phyloP scores from a whole-genome alignment of 2,113 vertebrate genomes.

The Phalacrocorax brasilianus region DNA sequence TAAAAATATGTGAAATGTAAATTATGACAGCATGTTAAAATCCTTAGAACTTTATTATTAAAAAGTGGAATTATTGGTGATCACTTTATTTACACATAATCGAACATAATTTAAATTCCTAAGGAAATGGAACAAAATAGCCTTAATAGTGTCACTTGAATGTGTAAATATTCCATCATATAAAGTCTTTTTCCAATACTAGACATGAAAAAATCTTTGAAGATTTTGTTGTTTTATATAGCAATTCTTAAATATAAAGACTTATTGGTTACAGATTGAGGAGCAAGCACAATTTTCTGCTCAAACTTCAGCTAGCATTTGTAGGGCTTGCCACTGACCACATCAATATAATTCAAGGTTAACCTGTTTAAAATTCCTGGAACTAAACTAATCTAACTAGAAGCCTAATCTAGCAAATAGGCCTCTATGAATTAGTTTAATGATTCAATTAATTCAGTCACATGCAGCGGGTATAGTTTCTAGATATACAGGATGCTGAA shows the following conservation, averaged over 20 bases:
- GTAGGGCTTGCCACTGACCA: neutral
- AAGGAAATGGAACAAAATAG: neutral
- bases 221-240: neutral
- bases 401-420: neutral
- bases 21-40: neutral
- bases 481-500: neutral
- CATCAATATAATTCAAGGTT: neutral
- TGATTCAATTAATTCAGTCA: neutral
- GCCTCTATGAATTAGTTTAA: neutral
- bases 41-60: neutral
- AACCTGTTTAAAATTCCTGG: neutral
- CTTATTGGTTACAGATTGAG: neutral
- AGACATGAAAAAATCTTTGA: neutral
- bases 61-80: neutral
- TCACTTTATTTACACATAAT: neutral
- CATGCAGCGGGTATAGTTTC: neutral
- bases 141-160: neutral
- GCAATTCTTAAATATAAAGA: neutral
- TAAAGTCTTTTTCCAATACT: neutral
- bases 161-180: neutral
- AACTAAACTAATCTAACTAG: neutral
- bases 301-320: neutral
- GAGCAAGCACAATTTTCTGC: neutral
- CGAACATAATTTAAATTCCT: neutral
- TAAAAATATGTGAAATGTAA: neutral